Base-by-base conservation (phyloP, 2,797 vertebrate genomes). In the Sylvia borin region DNA sequence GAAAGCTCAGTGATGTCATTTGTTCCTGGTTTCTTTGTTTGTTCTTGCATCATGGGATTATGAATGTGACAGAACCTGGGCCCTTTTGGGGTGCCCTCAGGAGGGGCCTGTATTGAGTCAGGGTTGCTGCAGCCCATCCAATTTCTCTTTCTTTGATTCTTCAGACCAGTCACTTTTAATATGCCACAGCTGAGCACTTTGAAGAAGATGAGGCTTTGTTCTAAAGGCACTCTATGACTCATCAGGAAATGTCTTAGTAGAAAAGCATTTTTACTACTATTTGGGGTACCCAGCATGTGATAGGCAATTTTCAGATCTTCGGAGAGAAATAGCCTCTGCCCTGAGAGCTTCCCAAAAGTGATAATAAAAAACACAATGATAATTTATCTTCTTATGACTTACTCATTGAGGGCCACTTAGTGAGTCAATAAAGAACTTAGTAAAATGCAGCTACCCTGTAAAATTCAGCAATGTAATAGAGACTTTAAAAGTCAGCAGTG, bases 11-110 rank as follows among this genome's bases (percentile, higher is more conserved):
- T 91, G 79, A 88, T 61, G 86, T 67, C 31, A 17, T 73, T 93
- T 94, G 65, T 89, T 90, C 71, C 82, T 29, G 42, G 32, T 68
- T 86, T 50, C 57, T 91, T 70, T 85, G 38, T 77, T 91, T 90
- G 72, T 89, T 94, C 61, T 58, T 83, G 16, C 60, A 40, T 80
- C 26, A 6, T 55, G 92, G 50, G 47, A 5, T 48, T 70, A 17
- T 47, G 70, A 71, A 34, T 51, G 53, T 20, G 74, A 5, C 67
- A 81, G 65, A 65, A 60, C 25, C 12, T 64, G 45, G 40, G 36
- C 66, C 36, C 45, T 51, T 51, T 54, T 5, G 57, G 61, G 50
- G 27, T 24, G 20, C 64, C 57, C 3, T 47, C 38, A 55, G 51
- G 55, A 82, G 55, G 5, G 53, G 25, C 40, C 51, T 66, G 0